These are phyloP conservation scores for Pandemis heparana DNA, from an alignment of 2,888 invertebrate species.

Conservation along the genomic window DNA sequence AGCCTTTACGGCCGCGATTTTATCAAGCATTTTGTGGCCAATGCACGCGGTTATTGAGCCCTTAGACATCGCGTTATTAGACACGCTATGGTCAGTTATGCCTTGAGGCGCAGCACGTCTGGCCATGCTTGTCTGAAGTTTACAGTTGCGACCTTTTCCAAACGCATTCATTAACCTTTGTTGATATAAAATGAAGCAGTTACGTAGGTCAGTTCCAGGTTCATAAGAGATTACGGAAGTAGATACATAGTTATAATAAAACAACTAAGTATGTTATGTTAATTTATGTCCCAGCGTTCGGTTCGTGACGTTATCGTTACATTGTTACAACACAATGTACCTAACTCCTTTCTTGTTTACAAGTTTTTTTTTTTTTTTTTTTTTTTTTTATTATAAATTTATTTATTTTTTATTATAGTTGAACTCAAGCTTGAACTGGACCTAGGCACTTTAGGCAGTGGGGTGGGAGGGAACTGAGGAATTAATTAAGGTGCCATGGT, in stretches of 20 bases:
- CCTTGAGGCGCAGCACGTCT: conserved; percentile 27
- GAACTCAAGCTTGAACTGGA: background rate
- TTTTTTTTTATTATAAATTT: no score
- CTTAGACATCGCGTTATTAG: conserved; percentile 45
- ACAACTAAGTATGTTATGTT: background rate
- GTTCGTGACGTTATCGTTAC: background rate
- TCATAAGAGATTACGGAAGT: background rate
- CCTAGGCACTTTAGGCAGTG: no score
- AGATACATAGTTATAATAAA: background rate
- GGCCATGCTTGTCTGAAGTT: conserved; percentile 19
- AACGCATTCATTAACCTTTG: conserved; percentile 33
- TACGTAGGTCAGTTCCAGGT: conserved; percentile 11
- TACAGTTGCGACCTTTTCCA: conserved; percentile 32
- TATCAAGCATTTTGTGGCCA: conserved; percentile 60
- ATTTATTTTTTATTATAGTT: no score
- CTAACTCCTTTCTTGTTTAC: no score
- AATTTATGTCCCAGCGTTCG: background rate
- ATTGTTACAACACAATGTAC: background rate
- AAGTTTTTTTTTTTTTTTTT: no score
- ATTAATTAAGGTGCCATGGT: no score
- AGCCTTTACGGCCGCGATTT: conserved; percentile 60
- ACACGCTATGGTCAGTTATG: conserved; percentile 38
- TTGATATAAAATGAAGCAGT: background rate
- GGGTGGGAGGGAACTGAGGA: no score
- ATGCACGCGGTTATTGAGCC: conserved; percentile 47